phyloP scores from a whole-genome alignment of 2,888 invertebrate species.

The Polietes domitor region DNA sequence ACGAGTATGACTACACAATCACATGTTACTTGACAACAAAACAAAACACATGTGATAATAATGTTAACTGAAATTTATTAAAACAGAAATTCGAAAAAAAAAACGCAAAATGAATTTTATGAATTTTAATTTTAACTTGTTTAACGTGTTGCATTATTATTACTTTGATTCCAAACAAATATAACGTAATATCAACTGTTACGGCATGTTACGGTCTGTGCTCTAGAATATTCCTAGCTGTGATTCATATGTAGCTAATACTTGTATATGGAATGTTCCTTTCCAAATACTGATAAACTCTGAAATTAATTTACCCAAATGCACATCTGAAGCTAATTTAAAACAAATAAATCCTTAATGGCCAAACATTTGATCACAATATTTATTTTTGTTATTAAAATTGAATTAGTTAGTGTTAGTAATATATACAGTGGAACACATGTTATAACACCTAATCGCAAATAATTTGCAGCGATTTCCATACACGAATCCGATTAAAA shows the following conservation, averaged over 20 bases:
- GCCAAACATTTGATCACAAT: no score
- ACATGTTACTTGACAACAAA: constrained; percentile 28
- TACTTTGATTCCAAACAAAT: background rate
- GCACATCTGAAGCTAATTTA: background rate
- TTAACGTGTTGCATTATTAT: background rate
- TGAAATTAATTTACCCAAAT: background rate
- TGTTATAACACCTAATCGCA: no score
- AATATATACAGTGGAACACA: no score
- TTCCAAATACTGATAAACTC: background rate
- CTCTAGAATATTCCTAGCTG: constrained; percentile 16
- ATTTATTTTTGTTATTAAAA: no score
- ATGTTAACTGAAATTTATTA: background rate
- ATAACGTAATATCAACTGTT: background rate
- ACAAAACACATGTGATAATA: background rate
- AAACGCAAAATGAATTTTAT: background rate
- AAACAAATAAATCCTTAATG: no score
- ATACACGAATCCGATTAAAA: no score
- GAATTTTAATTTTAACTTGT: constrained; percentile 13
- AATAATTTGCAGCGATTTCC: no score
- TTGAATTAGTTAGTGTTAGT: no score
- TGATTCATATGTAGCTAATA: constrained; percentile 1
- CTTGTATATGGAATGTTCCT: background rate
- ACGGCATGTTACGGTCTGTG: background rate
- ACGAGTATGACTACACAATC: background rate
- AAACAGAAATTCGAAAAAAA: background rate